Conservation (phyloP, 2,113 vertebrate species). For the Natator depressus region DNA sequence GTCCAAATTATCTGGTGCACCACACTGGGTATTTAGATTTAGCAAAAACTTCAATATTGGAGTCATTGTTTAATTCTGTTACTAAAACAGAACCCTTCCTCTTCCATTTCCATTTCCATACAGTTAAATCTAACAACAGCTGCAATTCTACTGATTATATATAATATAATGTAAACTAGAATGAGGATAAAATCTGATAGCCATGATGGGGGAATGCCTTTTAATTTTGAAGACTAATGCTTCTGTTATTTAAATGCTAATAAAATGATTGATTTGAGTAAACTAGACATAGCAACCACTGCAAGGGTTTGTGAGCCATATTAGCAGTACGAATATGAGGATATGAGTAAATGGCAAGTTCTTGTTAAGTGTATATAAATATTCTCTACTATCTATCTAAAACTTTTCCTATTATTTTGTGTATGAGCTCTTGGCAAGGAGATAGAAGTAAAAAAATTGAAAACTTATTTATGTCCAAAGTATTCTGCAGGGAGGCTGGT, state of each 20-base stretch:
- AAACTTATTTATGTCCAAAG: background rate
- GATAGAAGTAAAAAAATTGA: background rate
- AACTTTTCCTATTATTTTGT: fast-evolving
- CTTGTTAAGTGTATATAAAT: background rate
- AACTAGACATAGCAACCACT: background rate
- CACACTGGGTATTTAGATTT: background rate
- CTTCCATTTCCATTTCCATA: background rate
- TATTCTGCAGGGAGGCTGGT: background rate
- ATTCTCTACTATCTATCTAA: background rate
- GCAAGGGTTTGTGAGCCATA: background rate
- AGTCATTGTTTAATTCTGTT: background rate
- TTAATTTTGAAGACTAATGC: background rate
- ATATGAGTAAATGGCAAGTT: background rate
- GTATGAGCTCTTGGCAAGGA: background rate
- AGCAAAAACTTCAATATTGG: background rate
- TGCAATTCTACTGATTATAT: background rate
- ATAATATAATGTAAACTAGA: background rate
- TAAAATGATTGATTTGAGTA: background rate
- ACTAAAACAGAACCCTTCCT: background rate
- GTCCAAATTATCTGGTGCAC: background rate
- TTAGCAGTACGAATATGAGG: background rate
- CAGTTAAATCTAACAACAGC: no score
- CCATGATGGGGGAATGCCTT: background rate
- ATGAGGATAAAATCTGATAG: background rate
- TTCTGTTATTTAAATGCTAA: background rate